Evolutionary conservation across 1,140 invertebrate genomes (phyloP).

Genomic region (Drosophila pruinosa): DNA sequence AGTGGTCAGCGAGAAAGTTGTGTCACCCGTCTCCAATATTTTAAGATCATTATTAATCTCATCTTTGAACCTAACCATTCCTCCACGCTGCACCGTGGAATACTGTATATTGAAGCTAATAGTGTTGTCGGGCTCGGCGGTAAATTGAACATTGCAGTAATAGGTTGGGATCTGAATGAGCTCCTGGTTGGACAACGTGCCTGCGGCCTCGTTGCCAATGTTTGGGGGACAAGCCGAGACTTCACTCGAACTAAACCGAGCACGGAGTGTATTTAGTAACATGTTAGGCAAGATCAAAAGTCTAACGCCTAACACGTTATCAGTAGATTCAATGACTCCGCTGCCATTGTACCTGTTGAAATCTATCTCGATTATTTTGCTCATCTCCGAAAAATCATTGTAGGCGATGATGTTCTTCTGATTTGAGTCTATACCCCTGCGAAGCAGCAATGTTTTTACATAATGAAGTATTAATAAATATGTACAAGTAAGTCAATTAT

Average conservation of each 20-base stretch:
- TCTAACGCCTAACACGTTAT: slow-evolving; percentile 57
- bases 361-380: slow-evolving; percentile 49
- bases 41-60: not conserved
- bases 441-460: no score
- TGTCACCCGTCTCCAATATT: not conserved
- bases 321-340: slow-evolving; percentile 51
- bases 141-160: slow-evolving; percentile 49
- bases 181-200: slow-evolving; percentile 33
- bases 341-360: slow-evolving; percentile 34
- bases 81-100: not conserved
- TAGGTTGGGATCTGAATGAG: slow-evolving; percentile 26
- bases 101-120: slow-evolving; percentile 51
- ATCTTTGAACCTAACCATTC: slow-evolving; percentile 33
- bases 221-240: slow-evolving; percentile 53
- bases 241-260: slow-evolving; percentile 45
- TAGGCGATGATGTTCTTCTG: not conserved
- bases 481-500: no score
- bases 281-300: not conserved
- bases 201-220: slow-evolving; percentile 40
- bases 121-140: slow-evolving; percentile 22
- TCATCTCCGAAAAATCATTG: slow-evolving; percentile 37
- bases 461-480: no score
- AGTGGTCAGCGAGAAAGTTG: slow-evolving; percentile 29
- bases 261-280: slow-evolving; percentile 1
- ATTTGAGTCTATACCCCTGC: no score